Conservation (phyloP, 2,797 vertebrate species). For the Argentina silus region DNA sequence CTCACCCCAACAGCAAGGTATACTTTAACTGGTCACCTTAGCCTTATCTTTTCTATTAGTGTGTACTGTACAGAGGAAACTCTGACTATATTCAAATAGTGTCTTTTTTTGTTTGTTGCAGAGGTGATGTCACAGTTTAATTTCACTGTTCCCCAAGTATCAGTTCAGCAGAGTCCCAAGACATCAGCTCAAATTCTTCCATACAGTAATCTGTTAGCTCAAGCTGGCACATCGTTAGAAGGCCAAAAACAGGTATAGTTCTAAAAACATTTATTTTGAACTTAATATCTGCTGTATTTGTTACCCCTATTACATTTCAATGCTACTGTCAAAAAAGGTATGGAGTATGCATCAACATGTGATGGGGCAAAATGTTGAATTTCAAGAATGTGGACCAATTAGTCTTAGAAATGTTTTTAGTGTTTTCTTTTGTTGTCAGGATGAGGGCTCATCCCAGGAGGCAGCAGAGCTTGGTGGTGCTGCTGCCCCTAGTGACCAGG, state of each 20-base stretch:
- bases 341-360: no score
- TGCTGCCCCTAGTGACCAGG: constrained; percentile 33
- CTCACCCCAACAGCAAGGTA: constrained; percentile 52
- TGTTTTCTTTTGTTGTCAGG: background rate
- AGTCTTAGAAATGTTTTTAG: no score
- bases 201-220: constrained; percentile 5
- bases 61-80: background rate
- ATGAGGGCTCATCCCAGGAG: constrained; percentile 43
- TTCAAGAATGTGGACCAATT: no score
- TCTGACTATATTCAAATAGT: no score
- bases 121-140: constrained; percentile 15
- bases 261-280: background rate
- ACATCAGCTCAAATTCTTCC: background rate
- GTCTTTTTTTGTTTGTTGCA: constrained; percentile 12
- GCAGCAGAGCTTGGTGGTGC: constrained; percentile 41
- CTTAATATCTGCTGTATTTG: background rate
- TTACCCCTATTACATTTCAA: background rate
- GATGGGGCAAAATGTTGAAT: no score
- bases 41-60: background rate
- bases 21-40: background rate
- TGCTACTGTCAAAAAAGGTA: background rate
- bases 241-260: background rate
- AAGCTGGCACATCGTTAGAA: constrained; percentile 21
- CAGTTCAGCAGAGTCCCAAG: constrained; percentile 17
- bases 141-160: constrained; percentile 7